Evolutionary conservation across 2,797 vertebrate species (phyloP).

Genomic region (Macropus fuliginosus): DNA sequence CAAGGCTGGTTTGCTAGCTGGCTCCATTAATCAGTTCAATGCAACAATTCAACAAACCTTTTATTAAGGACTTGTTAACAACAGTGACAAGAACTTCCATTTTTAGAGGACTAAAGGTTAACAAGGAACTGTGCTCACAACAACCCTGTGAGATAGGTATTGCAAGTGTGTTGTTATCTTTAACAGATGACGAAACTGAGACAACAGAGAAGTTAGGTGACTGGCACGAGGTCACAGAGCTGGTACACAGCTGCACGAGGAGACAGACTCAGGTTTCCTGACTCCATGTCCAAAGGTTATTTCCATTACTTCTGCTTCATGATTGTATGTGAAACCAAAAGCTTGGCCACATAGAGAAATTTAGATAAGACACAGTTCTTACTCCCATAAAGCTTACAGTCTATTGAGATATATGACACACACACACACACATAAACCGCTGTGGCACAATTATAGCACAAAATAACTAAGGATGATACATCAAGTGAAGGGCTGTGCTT

Average conservation of each 20-base stretch:
- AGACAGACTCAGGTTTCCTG: neutral
- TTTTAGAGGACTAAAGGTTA: neutral
- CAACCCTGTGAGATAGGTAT: neutral
- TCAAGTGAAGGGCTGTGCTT: neutral
- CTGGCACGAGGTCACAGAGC: neutral
- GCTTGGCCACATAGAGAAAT: neutral
- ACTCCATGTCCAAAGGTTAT: neutral
- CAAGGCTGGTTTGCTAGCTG: neutral
- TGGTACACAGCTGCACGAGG: neutral
- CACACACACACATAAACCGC: neutral
- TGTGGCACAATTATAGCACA: neutral
- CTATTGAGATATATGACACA: neutral
- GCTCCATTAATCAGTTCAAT: neutral
- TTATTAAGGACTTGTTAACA: neutral
- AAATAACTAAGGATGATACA: neutral
- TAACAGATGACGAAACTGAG: neutral
- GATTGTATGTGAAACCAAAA: neutral
- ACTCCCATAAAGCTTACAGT: neutral
- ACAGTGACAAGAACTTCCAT: neutral
- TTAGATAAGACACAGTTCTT: neutral
- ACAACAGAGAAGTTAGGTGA: neutral
- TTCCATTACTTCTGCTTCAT: neutral
- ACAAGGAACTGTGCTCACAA: neutral
- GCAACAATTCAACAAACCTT: neutral
- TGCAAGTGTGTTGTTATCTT: neutral